phyloP scores from a whole-genome alignment of 2,797 vertebrate genomes.

The Neosilurus mollespiculum region DNA sequence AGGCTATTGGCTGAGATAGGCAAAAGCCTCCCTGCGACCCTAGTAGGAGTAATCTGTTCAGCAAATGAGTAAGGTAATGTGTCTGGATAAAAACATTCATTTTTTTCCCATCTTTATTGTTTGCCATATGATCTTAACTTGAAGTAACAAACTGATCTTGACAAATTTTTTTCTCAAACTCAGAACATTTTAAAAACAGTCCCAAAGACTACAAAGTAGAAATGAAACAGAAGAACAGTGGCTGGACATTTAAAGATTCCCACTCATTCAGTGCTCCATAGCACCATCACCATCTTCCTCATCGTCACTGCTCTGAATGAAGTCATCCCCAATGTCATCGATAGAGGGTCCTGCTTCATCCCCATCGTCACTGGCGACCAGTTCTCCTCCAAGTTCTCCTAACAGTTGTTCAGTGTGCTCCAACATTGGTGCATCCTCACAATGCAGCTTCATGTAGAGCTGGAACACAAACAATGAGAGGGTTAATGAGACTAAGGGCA shows the following conservation, averaged over 20 bases:
- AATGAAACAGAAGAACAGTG: neutral
- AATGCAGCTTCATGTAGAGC: conserved; percentile 75
- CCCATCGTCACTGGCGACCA: conserved; percentile 53
- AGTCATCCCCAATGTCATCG: conserved; percentile 74
- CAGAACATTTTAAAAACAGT: neutral
- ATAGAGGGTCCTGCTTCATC: conserved; percentile 60
- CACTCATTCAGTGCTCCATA: conserved; percentile 72
- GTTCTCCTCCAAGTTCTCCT: conserved; percentile 71
- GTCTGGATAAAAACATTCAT: conserved; percentile 5
- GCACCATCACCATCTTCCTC: conserved; percentile 58
- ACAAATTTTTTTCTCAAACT: neutral
- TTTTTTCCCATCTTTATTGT: neutral
- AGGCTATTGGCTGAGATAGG: no score
- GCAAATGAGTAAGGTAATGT: neutral
- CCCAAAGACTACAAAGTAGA: neutral
- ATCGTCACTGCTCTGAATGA: conserved; percentile 70
- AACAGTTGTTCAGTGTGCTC: conserved; percentile 77
- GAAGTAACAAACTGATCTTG: no score
- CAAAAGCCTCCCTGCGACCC: no score
- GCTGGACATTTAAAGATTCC: neutral
- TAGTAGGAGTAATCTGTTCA: no score
- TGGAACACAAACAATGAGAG: conserved; percentile 49
- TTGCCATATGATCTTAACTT: neutral
- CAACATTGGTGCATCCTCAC: conserved; percentile 74
- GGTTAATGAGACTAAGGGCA: neutral